These are phyloP conservation scores for Coleophora flavipennella DNA, from an alignment of 2,888 invertebrate species.

Conservation along the genomic window DNA sequence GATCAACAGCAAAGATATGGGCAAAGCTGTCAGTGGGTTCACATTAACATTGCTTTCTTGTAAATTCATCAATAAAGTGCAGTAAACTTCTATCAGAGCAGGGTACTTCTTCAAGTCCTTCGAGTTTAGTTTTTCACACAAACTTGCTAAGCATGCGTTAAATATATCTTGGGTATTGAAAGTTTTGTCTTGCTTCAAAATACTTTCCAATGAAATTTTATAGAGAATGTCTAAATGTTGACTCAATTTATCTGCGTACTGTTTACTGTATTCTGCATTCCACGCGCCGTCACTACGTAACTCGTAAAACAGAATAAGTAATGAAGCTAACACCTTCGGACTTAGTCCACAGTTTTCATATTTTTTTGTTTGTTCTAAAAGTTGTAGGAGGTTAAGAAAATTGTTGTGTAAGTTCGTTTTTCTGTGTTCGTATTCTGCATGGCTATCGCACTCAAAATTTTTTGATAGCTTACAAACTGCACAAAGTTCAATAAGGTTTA, in stretches of 20 bases:
- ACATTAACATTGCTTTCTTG: conserved; percentile 38
- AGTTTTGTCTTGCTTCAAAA: conserved; percentile 20
- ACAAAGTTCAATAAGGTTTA: conserved; percentile 28
- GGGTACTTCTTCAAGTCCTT: conserved; percentile 50
- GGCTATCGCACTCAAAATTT: conserved; percentile 34
- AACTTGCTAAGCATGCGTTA: conserved; percentile 36
- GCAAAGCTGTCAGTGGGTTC: conserved; percentile 37
- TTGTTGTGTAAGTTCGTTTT: conserved; percentile 28
- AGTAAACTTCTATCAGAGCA: conserved; percentile 45
- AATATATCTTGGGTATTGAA: conserved; percentile 42
- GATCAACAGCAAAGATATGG: conserved; percentile 40
- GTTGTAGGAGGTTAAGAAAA: conserved; percentile 27
- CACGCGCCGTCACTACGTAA: conserved; percentile 34
- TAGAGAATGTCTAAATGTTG: conserved; percentile 30
- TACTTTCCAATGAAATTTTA: conserved; percentile 26
- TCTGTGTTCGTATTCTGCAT: conserved; percentile 36
- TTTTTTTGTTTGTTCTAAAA: conserved; percentile 30
- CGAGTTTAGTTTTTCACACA: conserved; percentile 40
- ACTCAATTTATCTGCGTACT: conserved; percentile 32
- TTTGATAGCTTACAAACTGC: conserved; percentile 38
- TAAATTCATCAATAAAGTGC: conserved; percentile 28
- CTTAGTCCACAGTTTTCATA: conserved; percentile 18
- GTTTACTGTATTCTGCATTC: conserved; percentile 29
- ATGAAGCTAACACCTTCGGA: conserved; percentile 26
- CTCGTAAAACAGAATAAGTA: conserved; percentile 43